Conservation (phyloP, 2,113 vertebrate genomes). For the Myiozetetes cayanensis region DNA sequence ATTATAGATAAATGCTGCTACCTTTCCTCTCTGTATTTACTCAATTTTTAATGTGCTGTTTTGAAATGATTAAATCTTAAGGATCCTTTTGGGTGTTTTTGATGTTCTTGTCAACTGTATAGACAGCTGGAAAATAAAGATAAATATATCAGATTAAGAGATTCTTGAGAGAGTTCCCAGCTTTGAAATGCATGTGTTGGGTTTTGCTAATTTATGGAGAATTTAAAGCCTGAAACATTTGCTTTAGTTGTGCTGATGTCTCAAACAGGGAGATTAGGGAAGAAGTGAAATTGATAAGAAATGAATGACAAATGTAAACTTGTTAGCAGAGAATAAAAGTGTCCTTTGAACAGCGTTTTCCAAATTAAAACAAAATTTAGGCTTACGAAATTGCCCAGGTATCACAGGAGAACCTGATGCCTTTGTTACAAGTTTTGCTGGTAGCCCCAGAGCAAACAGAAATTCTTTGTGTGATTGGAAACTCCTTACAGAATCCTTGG, state of each 20-base stretch:
- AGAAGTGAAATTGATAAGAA: background rate
- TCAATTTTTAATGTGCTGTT: background rate
- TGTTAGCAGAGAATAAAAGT: background rate
- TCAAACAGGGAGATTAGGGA: background rate
- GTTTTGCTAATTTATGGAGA: conserved; percentile 5
- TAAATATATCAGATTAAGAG: conserved; percentile 29
- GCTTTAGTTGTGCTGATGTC: background rate
- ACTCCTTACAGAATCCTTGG: background rate
- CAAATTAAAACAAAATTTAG: background rate
- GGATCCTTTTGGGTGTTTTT: background rate
- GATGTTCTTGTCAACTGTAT: background rate
- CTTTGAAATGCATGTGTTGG: background rate
- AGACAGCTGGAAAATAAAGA: conserved; percentile 37
- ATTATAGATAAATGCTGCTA: conserved; percentile 6
- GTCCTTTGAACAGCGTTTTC: background rate
- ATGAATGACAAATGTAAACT: background rate
- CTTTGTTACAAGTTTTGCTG: background rate
- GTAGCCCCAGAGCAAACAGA: background rate
- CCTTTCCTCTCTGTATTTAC: background rate
- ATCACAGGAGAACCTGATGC: background rate
- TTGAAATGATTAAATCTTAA: background rate
- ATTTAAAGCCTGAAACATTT: background rate
- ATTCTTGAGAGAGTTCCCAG: background rate
- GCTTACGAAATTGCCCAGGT: background rate
- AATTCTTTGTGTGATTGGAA: background rate